These are phyloP conservation scores for Rutilus rutilus DNA, from an alignment of 2,113 vertebrate species.

Conservation along the genomic window DNA sequence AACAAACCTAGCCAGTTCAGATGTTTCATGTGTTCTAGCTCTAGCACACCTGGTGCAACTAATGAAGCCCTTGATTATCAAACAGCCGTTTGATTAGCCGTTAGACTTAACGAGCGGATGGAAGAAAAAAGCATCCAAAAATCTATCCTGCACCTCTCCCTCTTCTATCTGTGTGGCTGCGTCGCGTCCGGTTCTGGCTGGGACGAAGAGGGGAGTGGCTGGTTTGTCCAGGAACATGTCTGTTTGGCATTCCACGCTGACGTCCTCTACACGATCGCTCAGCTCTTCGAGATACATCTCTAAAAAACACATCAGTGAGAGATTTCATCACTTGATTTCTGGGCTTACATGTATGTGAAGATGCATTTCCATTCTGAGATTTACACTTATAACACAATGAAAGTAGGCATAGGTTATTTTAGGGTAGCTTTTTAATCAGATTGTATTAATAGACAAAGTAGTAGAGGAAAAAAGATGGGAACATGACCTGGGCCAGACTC, in stretches of 20 bases:
- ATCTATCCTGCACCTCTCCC: slow-evolving; percentile 82
- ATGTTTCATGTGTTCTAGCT: too few relatives aligned
- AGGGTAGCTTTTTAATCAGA: neutral
- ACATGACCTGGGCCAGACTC: too few relatives aligned
- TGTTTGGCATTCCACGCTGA: slow-evolving; percentile 87
- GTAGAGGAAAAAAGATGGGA: neutral
- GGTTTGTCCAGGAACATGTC: slow-evolving; percentile 90
- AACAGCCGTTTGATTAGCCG: too few relatives aligned
- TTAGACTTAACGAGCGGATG: too few relatives aligned
- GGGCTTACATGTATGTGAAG: neutral
- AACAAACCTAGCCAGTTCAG: too few relatives aligned
- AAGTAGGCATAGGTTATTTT: neutral
- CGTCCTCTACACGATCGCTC: slow-evolving; percentile 75
- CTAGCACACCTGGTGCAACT: too few relatives aligned
- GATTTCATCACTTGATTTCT: neutral
- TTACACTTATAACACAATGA: neutral
- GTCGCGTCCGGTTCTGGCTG: slow-evolving; percentile 89
- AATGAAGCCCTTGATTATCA: too few relatives aligned
- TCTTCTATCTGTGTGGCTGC: slow-evolving; percentile 88
- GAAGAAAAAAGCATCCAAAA: neutral
- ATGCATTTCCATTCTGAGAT: neutral
- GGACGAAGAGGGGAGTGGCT: slow-evolving; percentile 88
- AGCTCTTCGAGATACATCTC: slow-evolving; percentile 93
- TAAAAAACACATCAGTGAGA: slow-evolving; percentile 57
- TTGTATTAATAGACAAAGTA: neutral